phyloP scores from a whole-genome alignment of 2,113 vertebrate species.

The Origma solitaria region DNA sequence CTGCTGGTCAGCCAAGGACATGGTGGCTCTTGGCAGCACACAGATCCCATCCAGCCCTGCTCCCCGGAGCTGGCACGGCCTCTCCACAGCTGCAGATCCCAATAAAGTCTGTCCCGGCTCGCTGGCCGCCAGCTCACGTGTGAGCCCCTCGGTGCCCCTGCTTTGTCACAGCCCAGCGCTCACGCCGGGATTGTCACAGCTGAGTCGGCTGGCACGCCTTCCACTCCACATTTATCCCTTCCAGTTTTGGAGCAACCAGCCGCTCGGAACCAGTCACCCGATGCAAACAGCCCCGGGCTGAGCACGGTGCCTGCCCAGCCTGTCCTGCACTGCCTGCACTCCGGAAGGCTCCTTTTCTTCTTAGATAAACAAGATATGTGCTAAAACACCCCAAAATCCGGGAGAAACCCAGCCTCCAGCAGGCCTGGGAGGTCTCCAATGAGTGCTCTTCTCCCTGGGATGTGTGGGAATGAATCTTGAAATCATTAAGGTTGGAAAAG shows the following conservation, averaged over 20 bases:
- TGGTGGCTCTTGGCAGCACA: rapidly evolving
- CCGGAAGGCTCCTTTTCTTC: background rate
- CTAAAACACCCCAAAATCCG: background rate
- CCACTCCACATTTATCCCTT: background rate
- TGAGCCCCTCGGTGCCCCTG: background rate
- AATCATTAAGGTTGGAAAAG: background rate
- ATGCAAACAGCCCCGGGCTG: background rate
- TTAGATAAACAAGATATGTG: background rate
- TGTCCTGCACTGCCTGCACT: rapidly evolving
- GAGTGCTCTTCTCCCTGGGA: background rate
- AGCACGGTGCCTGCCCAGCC: background rate
- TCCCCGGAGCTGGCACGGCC: rapidly evolving
- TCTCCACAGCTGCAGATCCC: background rate
- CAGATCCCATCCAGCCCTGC: background rate
- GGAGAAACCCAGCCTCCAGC: background rate
- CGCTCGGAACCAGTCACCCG: background rate
- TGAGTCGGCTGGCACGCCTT: background rate
- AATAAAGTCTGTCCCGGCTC: background rate
- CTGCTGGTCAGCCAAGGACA: rapidly evolving
- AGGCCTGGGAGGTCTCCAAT: background rate
- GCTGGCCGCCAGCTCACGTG: background rate
- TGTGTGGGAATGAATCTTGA: background rate
- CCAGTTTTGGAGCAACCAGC: background rate
- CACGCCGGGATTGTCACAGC: background rate
- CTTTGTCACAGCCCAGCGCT: background rate